A percentile compares a stretch with the other conserved stretches of the same genome.
These are phyloP conservation scores for Lapara coniferarum DNA, from an alignment of 2,888 invertebrate species.

Conservation along the genomic window DNA sequence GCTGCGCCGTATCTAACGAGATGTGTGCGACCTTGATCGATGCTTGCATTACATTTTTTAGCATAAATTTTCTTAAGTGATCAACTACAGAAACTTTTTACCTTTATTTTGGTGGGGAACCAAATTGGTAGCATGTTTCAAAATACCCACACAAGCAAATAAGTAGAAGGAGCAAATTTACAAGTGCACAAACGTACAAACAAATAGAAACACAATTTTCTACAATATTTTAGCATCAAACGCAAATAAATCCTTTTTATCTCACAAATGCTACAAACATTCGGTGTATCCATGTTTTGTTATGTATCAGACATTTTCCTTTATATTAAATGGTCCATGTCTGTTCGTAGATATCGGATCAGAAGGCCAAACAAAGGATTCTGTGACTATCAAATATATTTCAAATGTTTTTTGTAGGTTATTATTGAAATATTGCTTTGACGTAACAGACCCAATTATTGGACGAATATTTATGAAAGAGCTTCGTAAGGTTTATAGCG, in stretches of 20 bases:
- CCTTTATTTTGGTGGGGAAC: no score
- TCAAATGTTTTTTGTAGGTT: background rate
- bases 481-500: no score
- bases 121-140: no score
- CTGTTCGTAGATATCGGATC: background rate
- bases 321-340: background rate
- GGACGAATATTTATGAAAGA: no score
- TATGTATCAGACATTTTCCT: slow-evolving; percentile 8
- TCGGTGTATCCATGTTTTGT: background rate
- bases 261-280: background rate
- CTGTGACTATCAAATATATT: background rate
- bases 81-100: no score
- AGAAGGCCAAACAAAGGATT: background rate
- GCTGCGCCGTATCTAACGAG: no score
- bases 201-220: background rate
- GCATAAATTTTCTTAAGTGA: no score
- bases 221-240: background rate
- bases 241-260: background rate
- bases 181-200: background rate
- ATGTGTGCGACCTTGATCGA: no score
- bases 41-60: no score
- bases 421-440: background rate
- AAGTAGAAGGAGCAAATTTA: no score
- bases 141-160: no score
- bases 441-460: no score